phyloP scores from a whole-genome alignment of 2,113 vertebrate species.

The Chamaea fasciata region DNA sequence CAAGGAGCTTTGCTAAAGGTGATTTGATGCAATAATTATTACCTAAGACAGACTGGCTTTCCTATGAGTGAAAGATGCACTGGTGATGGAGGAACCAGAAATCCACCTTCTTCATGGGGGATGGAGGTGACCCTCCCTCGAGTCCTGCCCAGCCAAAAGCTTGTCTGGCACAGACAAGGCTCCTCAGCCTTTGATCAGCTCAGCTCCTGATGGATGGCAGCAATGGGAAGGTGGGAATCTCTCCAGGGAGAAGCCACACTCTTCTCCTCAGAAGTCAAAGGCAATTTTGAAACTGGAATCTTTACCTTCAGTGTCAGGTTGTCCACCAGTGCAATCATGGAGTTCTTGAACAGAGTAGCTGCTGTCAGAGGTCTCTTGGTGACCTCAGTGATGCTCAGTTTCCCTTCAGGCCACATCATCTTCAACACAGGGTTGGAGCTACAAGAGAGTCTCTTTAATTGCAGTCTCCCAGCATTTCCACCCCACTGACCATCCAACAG shows the following conservation, averaged over 20 bases:
- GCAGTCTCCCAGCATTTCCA: not conserved
- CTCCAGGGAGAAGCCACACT: not conserved
- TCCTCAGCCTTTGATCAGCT: not conserved
- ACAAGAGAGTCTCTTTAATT: slow-evolving; percentile 13
- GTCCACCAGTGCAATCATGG: slow-evolving; percentile 96
- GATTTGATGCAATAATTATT: not conserved
- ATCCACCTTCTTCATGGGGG: not conserved
- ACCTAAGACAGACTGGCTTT: not conserved
- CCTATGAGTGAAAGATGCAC: not conserved
- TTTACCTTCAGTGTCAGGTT: slow-evolving; percentile 93
- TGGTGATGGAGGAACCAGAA: not conserved
- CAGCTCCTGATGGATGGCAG: fast-evolving
- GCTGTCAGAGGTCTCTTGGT: slow-evolving; percentile 94
- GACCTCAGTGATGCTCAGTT: slow-evolving; percentile 95
- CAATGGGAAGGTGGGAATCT: not conserved
- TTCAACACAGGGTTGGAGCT: slow-evolving; percentile 93
- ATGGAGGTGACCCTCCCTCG: not conserved
- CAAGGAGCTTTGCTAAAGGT: not conserved
- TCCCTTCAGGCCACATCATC: slow-evolving; percentile 97
- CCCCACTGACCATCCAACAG: not conserved
- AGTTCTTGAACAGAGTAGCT: slow-evolving; percentile 94
- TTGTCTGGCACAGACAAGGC: not conserved
- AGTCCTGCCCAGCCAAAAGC: not conserved
- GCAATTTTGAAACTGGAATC: not conserved
- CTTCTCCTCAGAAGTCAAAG: not conserved